Evolutionary conservation across 2,113 vertebrate species (phyloP).

Genomic region (Corynorhinus townsendii): DNA sequence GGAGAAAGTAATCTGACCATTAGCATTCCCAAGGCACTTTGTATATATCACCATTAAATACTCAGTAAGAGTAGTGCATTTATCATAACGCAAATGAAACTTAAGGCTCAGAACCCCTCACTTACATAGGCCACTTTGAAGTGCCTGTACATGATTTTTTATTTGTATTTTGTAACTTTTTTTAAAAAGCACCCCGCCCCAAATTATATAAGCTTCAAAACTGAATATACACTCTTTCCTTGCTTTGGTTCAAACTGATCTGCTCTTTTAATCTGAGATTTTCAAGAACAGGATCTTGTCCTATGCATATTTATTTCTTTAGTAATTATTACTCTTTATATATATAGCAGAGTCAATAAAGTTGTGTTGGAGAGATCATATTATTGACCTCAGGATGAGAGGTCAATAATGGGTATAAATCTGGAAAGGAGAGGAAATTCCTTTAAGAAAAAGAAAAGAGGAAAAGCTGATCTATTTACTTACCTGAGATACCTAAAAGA

Average conservation of each 20-base stretch:
- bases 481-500: not conserved
- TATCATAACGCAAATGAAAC: not conserved
- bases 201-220: not conserved
- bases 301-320: not conserved
- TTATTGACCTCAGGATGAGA: not conserved
- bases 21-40: not conserved
- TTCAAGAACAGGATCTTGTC: not conserved
- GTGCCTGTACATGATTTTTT: accelerated
- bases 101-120: not conserved
- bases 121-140: not conserved
- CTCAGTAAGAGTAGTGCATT: not conserved
- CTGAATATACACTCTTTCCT: not conserved
- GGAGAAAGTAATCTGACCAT: not conserved
- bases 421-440: not conserved
- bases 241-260: not conserved
- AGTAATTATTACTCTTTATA: not conserved
- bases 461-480: not conserved
- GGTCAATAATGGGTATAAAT: not conserved
- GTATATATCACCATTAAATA: not conserved
- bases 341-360: not conserved
- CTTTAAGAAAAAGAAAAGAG: not conserved
- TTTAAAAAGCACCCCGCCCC: accelerated
- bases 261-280: not conserved
- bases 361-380: not conserved
- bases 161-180: not conserved